Percentiles rank a stretch among this genome's conserved stretches.
phyloP scores from a whole-genome alignment of 2,888 invertebrate genomes.

The Euspilapteryx auroguttella region DNA sequence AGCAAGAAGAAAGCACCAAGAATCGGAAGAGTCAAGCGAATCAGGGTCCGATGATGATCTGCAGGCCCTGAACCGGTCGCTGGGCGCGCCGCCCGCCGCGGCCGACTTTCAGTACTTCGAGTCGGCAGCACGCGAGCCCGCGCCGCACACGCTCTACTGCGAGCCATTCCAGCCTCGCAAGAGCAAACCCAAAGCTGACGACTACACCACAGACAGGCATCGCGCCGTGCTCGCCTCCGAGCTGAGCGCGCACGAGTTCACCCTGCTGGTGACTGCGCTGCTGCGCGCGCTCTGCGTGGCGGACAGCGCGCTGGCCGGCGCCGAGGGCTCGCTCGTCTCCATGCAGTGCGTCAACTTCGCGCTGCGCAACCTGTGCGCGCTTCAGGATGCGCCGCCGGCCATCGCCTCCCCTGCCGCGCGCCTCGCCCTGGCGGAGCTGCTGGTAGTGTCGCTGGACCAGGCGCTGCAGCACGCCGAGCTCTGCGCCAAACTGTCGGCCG shows the following conservation, averaged over 20 bases:
- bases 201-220: conserved; percentile 55
- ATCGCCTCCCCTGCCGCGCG: conserved; percentile 1
- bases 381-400: conserved; percentile 60
- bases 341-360: conserved; percentile 65
- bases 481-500: conserved; percentile 59
- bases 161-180: conserved; percentile 30
- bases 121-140: conserved; percentile 32
- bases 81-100: conserved; percentile 58
- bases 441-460: conserved; percentile 60
- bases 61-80: conserved; percentile 46
- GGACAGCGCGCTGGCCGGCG: conserved; percentile 48
- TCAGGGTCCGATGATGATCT: conserved; percentile 53
- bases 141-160: conserved; percentile 30
- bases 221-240: conserved; percentile 50
- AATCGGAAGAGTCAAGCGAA: conserved; percentile 35
- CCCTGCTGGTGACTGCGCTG: conserved; percentile 57
- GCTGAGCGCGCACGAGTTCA: conserved; percentile 59
- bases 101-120: conserved; percentile 65
- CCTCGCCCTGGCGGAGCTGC: conserved; percentile 51
- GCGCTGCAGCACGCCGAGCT: conserved; percentile 53
- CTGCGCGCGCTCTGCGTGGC: conserved; percentile 55
- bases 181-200: conserved; percentile 46
- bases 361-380: conserved; percentile 58
- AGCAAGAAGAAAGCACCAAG: too few relatives aligned
- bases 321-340: conserved; percentile 56